Percentiles rank a stretch among this genome's conserved stretches.
Conservation (phyloP, 2,797 vertebrate genomes). For the Phaenicophaeus curvirostris region DNA sequence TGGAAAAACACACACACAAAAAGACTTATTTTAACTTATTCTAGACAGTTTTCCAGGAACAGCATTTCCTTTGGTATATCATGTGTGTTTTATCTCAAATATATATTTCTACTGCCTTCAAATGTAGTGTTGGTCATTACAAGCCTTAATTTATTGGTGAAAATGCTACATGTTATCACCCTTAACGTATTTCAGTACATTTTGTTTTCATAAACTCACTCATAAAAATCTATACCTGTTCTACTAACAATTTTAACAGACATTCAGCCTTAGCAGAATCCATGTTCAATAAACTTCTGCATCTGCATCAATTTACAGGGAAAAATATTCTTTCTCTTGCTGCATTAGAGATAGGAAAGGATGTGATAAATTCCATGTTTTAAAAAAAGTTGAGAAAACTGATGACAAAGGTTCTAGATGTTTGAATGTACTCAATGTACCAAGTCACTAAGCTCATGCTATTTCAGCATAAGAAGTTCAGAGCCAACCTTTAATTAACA, state of each 20-base stretch:
- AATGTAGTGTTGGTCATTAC: neutral
- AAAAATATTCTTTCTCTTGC: neutral
- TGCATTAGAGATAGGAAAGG: neutral
- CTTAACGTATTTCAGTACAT: neutral
- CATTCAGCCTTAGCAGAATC: constrained; percentile 6
- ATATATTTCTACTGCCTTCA: neutral
- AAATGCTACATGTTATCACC: neutral
- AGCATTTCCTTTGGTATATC: neutral
- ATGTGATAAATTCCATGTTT: neutral
- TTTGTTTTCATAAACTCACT: neutral
- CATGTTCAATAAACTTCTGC: neutral
- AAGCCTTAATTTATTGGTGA: neutral
- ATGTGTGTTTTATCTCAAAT: neutral
- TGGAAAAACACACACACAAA: neutral
- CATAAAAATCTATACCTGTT: neutral
- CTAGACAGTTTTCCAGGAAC: neutral
- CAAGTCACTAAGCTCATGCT: accelerated
- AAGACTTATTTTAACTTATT: neutral
- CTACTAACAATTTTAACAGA: neutral
- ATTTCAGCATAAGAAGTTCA: neutral
- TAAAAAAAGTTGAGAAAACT: neutral
- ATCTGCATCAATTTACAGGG: neutral
- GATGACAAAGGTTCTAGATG: neutral
- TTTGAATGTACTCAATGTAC: neutral
- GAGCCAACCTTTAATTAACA: neutral